Percentiles rank a stretch among this genome's conserved stretches.
These are phyloP conservation scores for Nixonia krombeini DNA, from an alignment of 1,140 invertebrate genomes.

Conservation along the genomic window DNA sequence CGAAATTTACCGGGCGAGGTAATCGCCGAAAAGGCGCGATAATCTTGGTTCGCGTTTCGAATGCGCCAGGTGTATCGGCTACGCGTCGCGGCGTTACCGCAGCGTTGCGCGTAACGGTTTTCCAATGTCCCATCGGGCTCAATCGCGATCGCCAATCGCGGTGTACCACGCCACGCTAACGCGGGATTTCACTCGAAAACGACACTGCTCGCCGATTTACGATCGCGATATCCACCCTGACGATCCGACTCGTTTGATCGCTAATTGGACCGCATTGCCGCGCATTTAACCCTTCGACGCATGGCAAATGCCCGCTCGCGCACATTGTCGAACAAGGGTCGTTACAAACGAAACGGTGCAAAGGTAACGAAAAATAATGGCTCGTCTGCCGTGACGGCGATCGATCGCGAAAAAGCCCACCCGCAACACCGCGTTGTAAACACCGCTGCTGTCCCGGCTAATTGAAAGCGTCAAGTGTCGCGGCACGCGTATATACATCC, in stretches of 20 bases:
- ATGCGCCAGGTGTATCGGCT: slow-evolving; percentile 46
- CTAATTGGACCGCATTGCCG: slow-evolving; percentile 49
- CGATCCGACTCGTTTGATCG: slow-evolving; percentile 49
- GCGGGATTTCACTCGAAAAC: slow-evolving; percentile 59
- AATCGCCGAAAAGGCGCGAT: too few relatives aligned
- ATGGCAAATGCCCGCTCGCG: neutral
- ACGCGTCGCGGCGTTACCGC: slow-evolving; percentile 43
- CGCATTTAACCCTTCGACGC: slow-evolving; percentile 2
- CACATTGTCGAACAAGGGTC: neutral
- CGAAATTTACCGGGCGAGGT: too few relatives aligned
- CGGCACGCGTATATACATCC: too few relatives aligned
- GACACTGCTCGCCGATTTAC: slow-evolving; percentile 47
- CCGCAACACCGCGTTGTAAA: too few relatives aligned
- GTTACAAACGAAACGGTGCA: too few relatives aligned
- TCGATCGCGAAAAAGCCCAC: too few relatives aligned
- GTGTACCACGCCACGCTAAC: slow-evolving; percentile 19
- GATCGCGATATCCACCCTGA: slow-evolving; percentile 50
- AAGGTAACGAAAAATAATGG: too few relatives aligned
- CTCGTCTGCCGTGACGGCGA: too few relatives aligned
- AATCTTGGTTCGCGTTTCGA: slow-evolving; percentile 17
- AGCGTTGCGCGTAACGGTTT: slow-evolving; percentile 59
- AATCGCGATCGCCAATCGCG: slow-evolving; percentile 61
- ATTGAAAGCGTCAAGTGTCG: too few relatives aligned
- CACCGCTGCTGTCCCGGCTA: too few relatives aligned
- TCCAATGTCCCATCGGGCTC: slow-evolving; percentile 61